phyloP scores from a whole-genome alignment of 1,140 invertebrate species.

The Dreissena polymorpha region DNA sequence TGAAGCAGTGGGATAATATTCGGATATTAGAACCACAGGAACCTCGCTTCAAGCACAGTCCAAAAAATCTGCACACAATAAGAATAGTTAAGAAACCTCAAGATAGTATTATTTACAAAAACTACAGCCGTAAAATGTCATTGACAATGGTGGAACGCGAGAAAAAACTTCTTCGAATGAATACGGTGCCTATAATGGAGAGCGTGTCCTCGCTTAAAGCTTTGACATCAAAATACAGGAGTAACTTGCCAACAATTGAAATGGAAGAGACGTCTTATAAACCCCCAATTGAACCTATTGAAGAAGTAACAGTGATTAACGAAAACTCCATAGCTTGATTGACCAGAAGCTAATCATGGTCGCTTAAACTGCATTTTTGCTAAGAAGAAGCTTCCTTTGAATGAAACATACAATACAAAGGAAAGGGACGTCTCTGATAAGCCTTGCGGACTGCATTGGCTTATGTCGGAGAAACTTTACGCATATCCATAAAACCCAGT shows the following conservation, averaged over 20 bases:
- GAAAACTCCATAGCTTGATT: too few species aligned
- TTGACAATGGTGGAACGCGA: constrained; percentile 74
- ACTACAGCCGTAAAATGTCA: constrained; percentile 73
- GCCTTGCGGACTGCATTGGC: too few species aligned
- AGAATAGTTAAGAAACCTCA: constrained; percentile 71
- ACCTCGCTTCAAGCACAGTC: constrained; percentile 68
- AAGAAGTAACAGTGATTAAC: too few species aligned
- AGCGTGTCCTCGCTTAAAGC: constrained; percentile 54
- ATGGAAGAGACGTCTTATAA: constrained; percentile 54
- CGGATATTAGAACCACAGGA: constrained; percentile 73
- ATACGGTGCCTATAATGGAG: constrained; percentile 70
- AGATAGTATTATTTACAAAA: constrained; percentile 77
- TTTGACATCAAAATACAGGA: constrained; percentile 10
- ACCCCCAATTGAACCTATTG: neutral
- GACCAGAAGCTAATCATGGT: too few species aligned
- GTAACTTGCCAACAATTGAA: constrained; percentile 42
- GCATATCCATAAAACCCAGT: too few species aligned
- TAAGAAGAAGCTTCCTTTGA: too few species aligned
- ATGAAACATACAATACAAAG: too few species aligned
- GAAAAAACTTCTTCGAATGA: constrained; percentile 71
- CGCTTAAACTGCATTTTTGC: too few species aligned
- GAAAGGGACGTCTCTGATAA: too few species aligned
- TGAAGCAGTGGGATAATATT: constrained; percentile 73
- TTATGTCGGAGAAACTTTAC: too few species aligned
- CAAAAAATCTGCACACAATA: constrained; percentile 76